Evolutionary conservation across 2,113 vertebrate genomes (phyloP), one percentile per base, ranked within the genome.

Genomic region (Aphyosemion australe): DNA sequence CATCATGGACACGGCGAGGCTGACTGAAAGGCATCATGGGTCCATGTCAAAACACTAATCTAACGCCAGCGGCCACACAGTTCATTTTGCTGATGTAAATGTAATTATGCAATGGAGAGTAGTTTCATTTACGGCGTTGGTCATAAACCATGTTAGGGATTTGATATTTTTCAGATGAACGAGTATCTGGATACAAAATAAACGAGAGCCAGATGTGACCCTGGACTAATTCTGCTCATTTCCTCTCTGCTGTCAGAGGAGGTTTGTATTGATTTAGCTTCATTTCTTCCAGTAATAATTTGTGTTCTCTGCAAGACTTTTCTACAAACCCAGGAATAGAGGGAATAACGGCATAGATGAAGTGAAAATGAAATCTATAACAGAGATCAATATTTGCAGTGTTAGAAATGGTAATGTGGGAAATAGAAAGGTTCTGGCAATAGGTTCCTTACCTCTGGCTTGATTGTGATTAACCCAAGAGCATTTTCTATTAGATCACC

Each of bases 141-240:
- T 76, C 46, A 50, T 8, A 43, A 69, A 72, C 56, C 50, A 55
- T 60, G 82, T 69, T 13, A 76, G 81, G 61, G 69, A 76, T 59
- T 43, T 74, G 48, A 56, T 26, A 74, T 86, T 83, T 83, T 85
- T 81, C 74, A 70, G 76, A 75, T 72, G 72, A 51, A 72, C 69
- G 70, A 77, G 52, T 73, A 72, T 75, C 63, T 67, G 77, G 69
- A 47, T 52, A 10, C 34, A 37, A 37, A 37, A 37, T 37, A 37
- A 37, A 37, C 9, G 20, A 32, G 53, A 69, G 87, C 70, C 80
- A 87, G 83, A 83, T 84, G 81, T 69, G 75, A 83, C 74, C 64
- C 69, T 78, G 77, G 59, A 69, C 72, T 68, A 63, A 55, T 71
- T 76, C 69, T 53, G 39, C 68, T 68, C 51, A 48, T 66, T 76